Conservation (phyloP, 2,113 vertebrate genomes). For the Lucifuga dentata region DNA sequence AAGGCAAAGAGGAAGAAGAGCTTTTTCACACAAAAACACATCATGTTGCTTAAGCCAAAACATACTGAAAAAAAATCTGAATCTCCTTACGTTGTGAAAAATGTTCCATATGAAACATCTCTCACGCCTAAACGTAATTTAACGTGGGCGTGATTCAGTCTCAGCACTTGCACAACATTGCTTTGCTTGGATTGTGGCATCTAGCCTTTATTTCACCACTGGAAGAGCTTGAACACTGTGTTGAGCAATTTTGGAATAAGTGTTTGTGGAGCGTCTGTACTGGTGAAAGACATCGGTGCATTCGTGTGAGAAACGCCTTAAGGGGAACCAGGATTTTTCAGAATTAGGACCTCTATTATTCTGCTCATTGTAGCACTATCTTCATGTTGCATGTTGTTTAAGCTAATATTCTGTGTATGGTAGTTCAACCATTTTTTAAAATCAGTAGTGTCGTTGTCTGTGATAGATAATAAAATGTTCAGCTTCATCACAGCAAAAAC, state of each 20-base stretch:
- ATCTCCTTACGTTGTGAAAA: constrained; percentile 9
- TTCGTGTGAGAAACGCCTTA: constrained; percentile 22
- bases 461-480: neutral
- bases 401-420: neutral
- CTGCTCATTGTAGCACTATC: neutral
- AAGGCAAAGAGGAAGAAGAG: constrained; percentile 2
- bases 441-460: neutral
- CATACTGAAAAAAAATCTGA: neutral
- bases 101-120: constrained; percentile 6
- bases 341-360: neutral
- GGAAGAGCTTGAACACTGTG: neutral
- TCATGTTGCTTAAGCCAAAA: neutral
- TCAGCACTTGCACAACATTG: neutral
- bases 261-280: constrained; percentile 5
- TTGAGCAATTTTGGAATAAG: constrained; percentile 6
- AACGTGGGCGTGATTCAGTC: constrained; percentile 6
- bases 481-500: constrained; percentile 17
- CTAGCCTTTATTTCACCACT: constrained; percentile 3
- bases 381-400: neutral
- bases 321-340: constrained; percentile 1
- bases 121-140: constrained; percentile 2
- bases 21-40: neutral
- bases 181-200: constrained; percentile 10
- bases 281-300: neutral
- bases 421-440: neutral